phyloP scores from a whole-genome alignment of 35 echinoderm and acorn worm species.

The Apostichopus californicus region DNA sequence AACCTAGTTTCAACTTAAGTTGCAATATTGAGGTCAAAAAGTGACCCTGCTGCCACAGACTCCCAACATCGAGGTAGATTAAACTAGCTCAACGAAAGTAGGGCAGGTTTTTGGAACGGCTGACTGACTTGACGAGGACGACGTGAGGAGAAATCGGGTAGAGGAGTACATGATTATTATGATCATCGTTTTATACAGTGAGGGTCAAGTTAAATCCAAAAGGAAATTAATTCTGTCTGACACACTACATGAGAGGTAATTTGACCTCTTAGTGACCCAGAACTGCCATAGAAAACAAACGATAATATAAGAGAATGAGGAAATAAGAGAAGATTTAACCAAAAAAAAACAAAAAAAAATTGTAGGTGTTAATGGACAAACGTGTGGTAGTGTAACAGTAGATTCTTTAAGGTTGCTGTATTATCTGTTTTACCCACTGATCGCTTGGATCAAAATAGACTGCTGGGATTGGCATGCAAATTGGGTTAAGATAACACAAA shows the following conservation, averaged over 20 bases:
- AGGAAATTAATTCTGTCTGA: slow-evolving; percentile 13
- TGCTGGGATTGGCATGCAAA: slow-evolving; percentile 14
- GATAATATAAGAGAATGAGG: no score
- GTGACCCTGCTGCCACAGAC: slow-evolving; percentile 19
- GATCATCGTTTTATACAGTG: neutral
- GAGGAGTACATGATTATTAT: no score
- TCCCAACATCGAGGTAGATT: slow-evolving; percentile 20
- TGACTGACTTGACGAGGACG: no score
- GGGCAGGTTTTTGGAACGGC: slow-evolving; percentile 20
- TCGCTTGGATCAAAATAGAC: slow-evolving; percentile 29
- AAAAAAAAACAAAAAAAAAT: neutral
- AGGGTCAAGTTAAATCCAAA: slow-evolving; percentile 11
- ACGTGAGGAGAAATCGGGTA: no score
- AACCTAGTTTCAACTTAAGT: slow-evolving; percentile 40
- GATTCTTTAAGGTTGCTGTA: neutral
- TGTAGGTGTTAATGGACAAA: slow-evolving; percentile 17
- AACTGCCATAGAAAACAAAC: neutral
- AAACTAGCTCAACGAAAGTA: slow-evolving; percentile 42
- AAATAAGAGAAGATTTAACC: neutral
- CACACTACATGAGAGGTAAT: neutral
- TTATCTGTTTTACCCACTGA: neutral
- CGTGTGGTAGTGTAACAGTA: neutral
- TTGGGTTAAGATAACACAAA: slow-evolving; percentile 30
- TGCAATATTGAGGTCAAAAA: slow-evolving; percentile 31
- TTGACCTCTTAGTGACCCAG: slow-evolving; percentile 30